Evolutionary conservation across 2,797 vertebrate genomes (phyloP).

Genomic region (Anas georgica): DNA sequence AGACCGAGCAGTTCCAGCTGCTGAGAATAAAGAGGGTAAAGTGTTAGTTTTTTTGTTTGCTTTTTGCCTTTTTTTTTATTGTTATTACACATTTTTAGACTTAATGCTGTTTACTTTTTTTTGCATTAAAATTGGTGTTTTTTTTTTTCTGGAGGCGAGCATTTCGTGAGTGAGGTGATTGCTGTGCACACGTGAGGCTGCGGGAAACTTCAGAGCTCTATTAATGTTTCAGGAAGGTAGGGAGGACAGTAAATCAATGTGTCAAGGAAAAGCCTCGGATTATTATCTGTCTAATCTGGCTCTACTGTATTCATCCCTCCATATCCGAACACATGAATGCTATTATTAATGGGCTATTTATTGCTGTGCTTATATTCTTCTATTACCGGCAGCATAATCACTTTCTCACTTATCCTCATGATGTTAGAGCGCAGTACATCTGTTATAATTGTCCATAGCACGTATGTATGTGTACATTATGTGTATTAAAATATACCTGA

Average conservation of each 20-base stretch:
- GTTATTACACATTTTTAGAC: not conserved
- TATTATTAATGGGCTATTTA: constrained; percentile 28
- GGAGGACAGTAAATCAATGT: constrained; percentile 9
- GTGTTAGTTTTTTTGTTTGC: no score
- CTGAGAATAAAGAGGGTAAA: not conserved
- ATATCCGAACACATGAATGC: not conserved
- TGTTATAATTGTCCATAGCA: not conserved
- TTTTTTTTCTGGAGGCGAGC: not conserved
- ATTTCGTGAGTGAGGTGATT: not conserved
- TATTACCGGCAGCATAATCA: not conserved
- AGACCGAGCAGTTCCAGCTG: not conserved
- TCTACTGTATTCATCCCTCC: not conserved
- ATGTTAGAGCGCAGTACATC: not conserved
- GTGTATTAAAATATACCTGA: not conserved
- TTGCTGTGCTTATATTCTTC: not conserved
- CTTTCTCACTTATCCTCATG: not conserved
- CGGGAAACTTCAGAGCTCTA: not conserved
- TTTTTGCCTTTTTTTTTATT: not conserved
- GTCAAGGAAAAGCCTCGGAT: not conserved
- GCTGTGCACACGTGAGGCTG: not conserved
- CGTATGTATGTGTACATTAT: not conserved
- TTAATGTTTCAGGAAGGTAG: constrained; percentile 18
- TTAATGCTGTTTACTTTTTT: constrained; percentile 1
- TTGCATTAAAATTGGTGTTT: not conserved
- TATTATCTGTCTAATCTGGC: constrained; percentile 12